Base-by-base conservation (phyloP, 2,797 vertebrate genomes). In the Ispidina picta region DNA sequence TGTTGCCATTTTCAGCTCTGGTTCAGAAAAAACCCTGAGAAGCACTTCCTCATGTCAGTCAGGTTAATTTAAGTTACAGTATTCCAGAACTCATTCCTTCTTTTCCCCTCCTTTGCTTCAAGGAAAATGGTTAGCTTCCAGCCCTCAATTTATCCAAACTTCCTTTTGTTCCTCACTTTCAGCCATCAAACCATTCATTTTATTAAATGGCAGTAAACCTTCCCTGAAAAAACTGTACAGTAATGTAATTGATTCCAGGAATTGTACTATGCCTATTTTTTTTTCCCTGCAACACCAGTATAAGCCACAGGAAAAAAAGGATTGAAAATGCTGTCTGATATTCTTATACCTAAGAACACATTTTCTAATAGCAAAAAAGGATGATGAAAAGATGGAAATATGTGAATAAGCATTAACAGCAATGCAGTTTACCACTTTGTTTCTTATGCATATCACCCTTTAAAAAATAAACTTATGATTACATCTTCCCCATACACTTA, bases 401-500 rank as follows among this genome's bases (percentile, higher is more conserved):
- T 9, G 14, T n/a, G 22, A 88, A 5, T 6, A 71, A 43, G 17
- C 49, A 46, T 43, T 46, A 75, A 58, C 7, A 79, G 10, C 73
- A 85, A 55, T 37, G 9, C 21, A 29, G 20, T 64, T 75, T 72
- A 56, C 15, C 15, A 18, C 37, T 33, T 39, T 70, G 6, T 39
- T 86, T 79, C 37, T 75, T 56, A 44, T 4, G 15, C 49, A 11
- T 59, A 37, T 22, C 55, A 81, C 21, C 21, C 18, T 71, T 58
- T 58, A 43, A 33, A 65, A 79, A 86, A 78, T 18, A 68, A 3
- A 15, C 37, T 15, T 83, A 29, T 10, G 16, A 89, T 5, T 83
- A 16, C 75, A 44, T 70, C 44, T 83, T 28, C 22, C 22, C 20
- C 33, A 25, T 43, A 59, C 60, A 94, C 95, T 95, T 93, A 96